Conservation (phyloP, 2,888 invertebrate genomes). For the Sthenelais limicola region DNA sequence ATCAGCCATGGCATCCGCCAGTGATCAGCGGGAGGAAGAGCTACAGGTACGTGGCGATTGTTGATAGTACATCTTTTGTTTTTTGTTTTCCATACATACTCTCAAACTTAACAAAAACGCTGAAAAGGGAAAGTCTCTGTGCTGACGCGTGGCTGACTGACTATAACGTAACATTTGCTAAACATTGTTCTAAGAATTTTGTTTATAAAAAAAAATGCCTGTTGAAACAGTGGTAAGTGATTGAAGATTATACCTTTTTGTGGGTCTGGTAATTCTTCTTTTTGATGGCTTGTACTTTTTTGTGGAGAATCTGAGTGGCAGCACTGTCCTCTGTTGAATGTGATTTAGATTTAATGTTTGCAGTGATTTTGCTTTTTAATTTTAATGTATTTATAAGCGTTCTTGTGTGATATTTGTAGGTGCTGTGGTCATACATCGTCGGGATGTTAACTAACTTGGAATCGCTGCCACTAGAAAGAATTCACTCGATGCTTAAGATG, state of each 20-base stretch:
- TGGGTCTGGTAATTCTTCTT: too few species aligned
- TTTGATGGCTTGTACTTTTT: neutral
- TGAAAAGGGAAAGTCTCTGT: too few species aligned
- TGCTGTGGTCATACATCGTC: conserved; percentile 96
- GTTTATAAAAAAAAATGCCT: too few species aligned
- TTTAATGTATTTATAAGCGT: too few species aligned
- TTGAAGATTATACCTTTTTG: too few species aligned
- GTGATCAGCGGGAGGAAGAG: conserved; percentile 94
- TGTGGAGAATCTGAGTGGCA: too few species aligned
- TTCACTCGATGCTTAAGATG: conserved; percentile 96
- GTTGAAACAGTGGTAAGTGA: neutral
- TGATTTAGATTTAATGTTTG: neutral
- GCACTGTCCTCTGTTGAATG: neutral
- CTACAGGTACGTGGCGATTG: conserved; percentile 77
- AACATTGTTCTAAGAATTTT: too few species aligned
- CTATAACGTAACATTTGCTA: too few species aligned
- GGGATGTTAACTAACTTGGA: conserved; percentile 97
- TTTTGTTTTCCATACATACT: neutral
- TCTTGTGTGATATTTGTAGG: too few species aligned
- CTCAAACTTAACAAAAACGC: neutral
- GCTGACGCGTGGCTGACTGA: too few species aligned
- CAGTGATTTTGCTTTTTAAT: neutral
- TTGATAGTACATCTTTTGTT: neutral
- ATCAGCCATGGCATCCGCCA: conserved; percentile 94
- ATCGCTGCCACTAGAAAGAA: conserved; percentile 89